Evolutionary conservation across 92 coral and sea anemone genomes (phyloP), one percentile per base, ranked within the genome.

Genomic region (Siderastrea siderea): DNA sequence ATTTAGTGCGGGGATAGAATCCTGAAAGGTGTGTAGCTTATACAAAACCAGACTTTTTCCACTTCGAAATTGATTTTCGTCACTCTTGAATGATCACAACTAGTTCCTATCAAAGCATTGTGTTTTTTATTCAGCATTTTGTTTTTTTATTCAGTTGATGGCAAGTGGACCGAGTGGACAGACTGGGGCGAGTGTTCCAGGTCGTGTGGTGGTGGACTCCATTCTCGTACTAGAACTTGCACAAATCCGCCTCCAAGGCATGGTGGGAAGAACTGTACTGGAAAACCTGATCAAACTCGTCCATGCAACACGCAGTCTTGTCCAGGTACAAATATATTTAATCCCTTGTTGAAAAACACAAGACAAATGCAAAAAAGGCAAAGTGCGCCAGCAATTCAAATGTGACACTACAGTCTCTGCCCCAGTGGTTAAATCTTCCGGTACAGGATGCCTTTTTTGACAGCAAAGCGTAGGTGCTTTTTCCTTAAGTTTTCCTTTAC

Each of bases 171-270:
- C 49, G 77, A 48, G 51, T 86, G 90, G 90, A 50, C 51, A 76
- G 69, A 47, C 47, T 86, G 90, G 90, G 51, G 64, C 6, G 85
- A 67, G 44, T 86, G 90, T 51, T 66, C 84, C 45, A 26, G 50
- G 49, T 51, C 84, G 7, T 86, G 90, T 52, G 84, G 83, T 14
- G 90, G 86, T 7, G 90, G 90, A 77, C 45, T 67, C 19, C 90
- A 86, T 15, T 64, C 78, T 11, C 84, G 90, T 9, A 49, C 77
- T 6, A 80, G 90, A 55, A 58, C 72, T 5, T 86, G 90, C 45
- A 78, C 79, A 19, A 86, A 47, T 47, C 90, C 90, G 11, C 43
- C 71, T 12, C 90, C 90, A 6, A 61, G 61, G 11, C 84, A 86
- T 26, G 84, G 90, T 19, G 90, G 90, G 62, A 78, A 71, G 47